A percentile compares a stretch with the other conserved stretches of the same genome.
phyloP scores from a whole-genome alignment of 2,113 vertebrate genomes.

The Mobula hypostoma region DNA sequence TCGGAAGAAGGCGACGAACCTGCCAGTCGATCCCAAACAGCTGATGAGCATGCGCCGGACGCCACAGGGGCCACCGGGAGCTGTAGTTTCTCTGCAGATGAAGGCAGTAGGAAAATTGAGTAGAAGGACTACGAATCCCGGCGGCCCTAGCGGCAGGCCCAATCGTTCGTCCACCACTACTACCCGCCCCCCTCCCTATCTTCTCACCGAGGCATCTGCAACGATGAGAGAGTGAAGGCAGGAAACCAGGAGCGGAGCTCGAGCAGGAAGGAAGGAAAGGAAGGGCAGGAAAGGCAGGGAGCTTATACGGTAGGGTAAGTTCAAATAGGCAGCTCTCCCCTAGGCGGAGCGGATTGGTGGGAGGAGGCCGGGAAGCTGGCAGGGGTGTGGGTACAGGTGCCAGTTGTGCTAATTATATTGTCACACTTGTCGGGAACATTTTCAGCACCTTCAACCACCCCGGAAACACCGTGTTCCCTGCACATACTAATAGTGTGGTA shows the following conservation, averaged over 20 bases:
- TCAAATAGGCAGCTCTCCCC: too few relatives aligned
- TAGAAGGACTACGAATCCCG: not conserved
- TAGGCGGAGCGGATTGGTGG: not conserved
- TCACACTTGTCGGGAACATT: not conserved
- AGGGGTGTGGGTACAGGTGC: not conserved
- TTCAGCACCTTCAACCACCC: not conserved
- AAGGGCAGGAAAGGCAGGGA: too few relatives aligned
- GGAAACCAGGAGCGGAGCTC: not conserved
- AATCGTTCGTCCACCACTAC: too few relatives aligned
- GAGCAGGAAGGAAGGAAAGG: not conserved
- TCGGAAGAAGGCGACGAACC: not conserved
- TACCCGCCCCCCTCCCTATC: not conserved
- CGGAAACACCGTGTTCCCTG: not conserved
- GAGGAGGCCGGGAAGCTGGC: not conserved
- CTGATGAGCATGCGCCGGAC: not conserved
- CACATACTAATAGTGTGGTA: not conserved
- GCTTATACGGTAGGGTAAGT: constrained; percentile 6
- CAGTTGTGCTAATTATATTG: not conserved
- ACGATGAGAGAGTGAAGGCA: not conserved
- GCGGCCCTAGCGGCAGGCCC: not conserved
- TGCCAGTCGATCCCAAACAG: not conserved
- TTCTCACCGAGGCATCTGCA: not conserved
- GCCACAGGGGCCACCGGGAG: not conserved
- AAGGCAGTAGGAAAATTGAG: not conserved
- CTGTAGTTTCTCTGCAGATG: not conserved